Conservation (phyloP, 2,113 vertebrate genomes). For the Heteronetta atricapilla region DNA sequence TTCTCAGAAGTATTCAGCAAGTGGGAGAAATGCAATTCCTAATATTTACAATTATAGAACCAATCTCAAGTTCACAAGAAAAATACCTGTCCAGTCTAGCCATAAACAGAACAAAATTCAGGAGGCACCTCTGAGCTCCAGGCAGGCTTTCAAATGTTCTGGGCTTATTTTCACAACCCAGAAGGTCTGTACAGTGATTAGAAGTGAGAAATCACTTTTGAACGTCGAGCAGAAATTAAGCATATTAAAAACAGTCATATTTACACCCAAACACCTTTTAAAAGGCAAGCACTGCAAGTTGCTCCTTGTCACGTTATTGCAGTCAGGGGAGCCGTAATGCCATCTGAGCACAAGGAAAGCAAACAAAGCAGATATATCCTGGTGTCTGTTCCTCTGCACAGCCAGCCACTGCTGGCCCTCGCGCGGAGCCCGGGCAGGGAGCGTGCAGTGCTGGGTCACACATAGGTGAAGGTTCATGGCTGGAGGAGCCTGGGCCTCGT, state of each 20-base stretch:
- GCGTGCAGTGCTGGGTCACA: background rate
- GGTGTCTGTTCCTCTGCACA: background rate
- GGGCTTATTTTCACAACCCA: background rate
- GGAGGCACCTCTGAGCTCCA: background rate
- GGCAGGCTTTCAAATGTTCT: background rate
- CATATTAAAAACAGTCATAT: background rate
- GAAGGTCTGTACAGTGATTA: background rate
- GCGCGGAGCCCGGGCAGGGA: background rate
- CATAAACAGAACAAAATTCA: accelerated
- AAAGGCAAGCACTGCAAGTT: background rate
- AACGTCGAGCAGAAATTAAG: background rate
- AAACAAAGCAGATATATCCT: background rate
- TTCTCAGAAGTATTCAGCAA: background rate
- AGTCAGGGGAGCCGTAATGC: background rate
- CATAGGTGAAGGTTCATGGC: background rate
- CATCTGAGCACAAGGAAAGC: background rate
- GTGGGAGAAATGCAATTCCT: background rate
- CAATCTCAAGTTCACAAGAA: background rate
- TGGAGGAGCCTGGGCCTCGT: background rate
- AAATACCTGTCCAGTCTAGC: background rate
- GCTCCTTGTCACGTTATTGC: background rate
- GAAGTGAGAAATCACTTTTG: background rate
- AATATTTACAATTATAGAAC: background rate
- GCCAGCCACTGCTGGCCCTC: accelerated
- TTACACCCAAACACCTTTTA: background rate